phyloP scores from a whole-genome alignment of 2,888 invertebrate genomes.

The Formica aserva region DNA sequence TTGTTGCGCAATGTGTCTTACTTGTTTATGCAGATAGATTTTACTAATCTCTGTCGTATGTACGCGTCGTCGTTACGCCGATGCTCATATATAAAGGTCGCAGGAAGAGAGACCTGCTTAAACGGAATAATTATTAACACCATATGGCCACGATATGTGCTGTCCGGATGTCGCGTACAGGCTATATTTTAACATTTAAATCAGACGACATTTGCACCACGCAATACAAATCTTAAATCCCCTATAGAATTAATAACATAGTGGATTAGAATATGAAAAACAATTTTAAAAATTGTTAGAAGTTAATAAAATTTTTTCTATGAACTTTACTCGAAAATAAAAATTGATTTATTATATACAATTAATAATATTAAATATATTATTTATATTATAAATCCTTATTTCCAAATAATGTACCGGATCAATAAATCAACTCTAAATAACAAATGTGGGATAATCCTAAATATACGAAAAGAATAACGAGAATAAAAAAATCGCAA shows the following conservation, averaged over 20 bases:
- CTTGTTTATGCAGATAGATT: conserved; percentile 48
- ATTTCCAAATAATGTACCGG: neutral
- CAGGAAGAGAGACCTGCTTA: conserved; percentile 6
- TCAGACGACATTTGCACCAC: neutral
- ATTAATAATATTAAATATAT: neutral
- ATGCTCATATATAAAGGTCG: neutral
- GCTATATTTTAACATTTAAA: conserved; percentile 30
- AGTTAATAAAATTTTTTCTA: neutral
- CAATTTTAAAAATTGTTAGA: neutral
- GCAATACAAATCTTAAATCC: neutral
- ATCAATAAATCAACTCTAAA: neutral
- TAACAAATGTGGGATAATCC: neutral
- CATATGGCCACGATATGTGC: neutral
- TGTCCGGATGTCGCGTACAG: neutral
- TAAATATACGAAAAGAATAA: neutral
- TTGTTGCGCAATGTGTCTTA: conserved; percentile 25
- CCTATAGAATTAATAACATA: neutral
- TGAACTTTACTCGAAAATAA: neutral
- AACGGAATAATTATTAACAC: conserved; percentile 33
- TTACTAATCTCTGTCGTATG: conserved; percentile 34
- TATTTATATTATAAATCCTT: neutral
- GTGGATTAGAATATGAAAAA: neutral
- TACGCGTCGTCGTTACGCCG: conserved; percentile 31
- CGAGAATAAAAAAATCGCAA: neutral
- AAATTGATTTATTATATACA: neutral